Conservation (phyloP, 1,140 invertebrate genomes). For the Zaprionus gabonicus region DNA sequence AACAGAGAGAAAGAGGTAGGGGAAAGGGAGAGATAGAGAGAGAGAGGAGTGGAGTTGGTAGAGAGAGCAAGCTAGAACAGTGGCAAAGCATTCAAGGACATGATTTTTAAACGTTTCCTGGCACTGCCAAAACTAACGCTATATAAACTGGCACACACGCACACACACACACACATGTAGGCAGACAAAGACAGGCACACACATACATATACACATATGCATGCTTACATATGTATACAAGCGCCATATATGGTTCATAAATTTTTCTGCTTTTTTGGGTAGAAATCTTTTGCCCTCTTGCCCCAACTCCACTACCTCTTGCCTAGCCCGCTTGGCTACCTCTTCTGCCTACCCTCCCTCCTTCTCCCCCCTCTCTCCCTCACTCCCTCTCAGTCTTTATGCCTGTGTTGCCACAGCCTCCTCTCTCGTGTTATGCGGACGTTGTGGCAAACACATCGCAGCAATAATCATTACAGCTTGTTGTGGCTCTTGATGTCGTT, state of each 20-base stretch:
- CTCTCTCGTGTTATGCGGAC: slow-evolving; percentile 48
- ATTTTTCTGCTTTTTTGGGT: slow-evolving; percentile 51
- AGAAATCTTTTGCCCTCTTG: slow-evolving; percentile 44
- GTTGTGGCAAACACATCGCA: slow-evolving; percentile 78
- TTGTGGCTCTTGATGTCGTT: slow-evolving; percentile 60
- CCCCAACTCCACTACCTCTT: no score
- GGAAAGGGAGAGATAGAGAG: no score
- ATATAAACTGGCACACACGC: slow-evolving; percentile 40
- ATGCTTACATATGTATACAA: slow-evolving; percentile 32
- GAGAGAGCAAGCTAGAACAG: slow-evolving; percentile 2
- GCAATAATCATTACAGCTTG: slow-evolving; percentile 80
- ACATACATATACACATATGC: slow-evolving; percentile 22
- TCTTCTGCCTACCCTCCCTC: background rate
- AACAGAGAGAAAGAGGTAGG: background rate
- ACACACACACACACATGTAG: slow-evolving; percentile 12
- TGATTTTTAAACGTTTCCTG: slow-evolving; percentile 72
- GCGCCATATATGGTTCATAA: slow-evolving; percentile 72
- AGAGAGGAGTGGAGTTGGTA: background rate
- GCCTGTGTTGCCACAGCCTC: slow-evolving; percentile 6
- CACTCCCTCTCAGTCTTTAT: background rate
- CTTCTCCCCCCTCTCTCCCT: no score
- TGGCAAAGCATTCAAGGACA: slow-evolving; percentile 66
- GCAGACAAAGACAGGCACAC: slow-evolving; percentile 5
- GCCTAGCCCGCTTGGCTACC: no score
- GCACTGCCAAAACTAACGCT: slow-evolving; percentile 56